Evolutionary conservation across 2,113 vertebrate species (phyloP).

Genomic region (Micronycteris hirsuta): DNA sequence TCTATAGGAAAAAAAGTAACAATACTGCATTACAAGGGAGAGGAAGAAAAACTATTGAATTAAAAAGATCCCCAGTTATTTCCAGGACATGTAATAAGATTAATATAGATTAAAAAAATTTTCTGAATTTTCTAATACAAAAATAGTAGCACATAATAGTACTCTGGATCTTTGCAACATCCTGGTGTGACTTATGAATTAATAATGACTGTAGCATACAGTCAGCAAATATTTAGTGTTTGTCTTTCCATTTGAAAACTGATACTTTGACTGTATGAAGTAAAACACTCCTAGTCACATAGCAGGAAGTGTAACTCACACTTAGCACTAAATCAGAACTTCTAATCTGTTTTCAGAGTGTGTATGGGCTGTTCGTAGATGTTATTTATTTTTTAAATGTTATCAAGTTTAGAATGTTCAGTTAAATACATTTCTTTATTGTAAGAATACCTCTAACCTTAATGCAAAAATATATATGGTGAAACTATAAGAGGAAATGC

Average conservation of each 20-base stretch:
- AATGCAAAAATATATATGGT: background rate
- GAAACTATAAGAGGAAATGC: background rate
- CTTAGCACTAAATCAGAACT: background rate
- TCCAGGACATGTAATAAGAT: background rate
- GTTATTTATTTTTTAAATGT: background rate
- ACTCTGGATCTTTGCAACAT: background rate
- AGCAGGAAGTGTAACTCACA: background rate
- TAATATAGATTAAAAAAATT: background rate
- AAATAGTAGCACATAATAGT: background rate
- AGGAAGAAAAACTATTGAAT: background rate
- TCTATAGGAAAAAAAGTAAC: background rate
- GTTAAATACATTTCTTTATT: background rate
- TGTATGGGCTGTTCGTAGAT: background rate
- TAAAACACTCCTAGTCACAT: background rate
- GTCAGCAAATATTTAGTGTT: background rate
- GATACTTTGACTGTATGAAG: background rate
- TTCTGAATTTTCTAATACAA: constrained; percentile 19
- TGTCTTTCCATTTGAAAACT: background rate
- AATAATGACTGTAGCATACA: background rate
- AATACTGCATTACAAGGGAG: background rate
- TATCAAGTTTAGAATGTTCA: background rate
- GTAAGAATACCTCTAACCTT: background rate
- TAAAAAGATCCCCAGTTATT: background rate
- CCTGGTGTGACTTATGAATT: background rate
- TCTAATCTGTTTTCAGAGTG: background rate